Evolutionary conservation across 1,140 invertebrate genomes (phyloP), one percentile per base, ranked within the genome.

Genomic region (Coenobita brevimanus): DNA sequence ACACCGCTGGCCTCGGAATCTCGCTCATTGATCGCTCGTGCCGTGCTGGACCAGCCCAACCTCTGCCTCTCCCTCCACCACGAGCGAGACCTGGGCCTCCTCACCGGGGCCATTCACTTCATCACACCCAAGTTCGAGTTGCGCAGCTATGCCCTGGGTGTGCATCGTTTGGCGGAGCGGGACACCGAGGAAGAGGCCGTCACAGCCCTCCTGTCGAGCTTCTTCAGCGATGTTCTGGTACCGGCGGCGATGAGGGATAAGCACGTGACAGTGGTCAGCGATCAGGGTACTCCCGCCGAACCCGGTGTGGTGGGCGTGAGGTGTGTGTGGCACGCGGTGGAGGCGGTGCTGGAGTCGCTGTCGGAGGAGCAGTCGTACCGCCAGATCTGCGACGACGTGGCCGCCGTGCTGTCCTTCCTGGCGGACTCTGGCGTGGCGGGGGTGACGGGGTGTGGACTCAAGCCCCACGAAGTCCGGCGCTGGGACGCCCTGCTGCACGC

Each of bases 401-500:
- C 86, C 6, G 41, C 86, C 43, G 71, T 86, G 33, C 38, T 90
- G 73, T 46, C 87, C 43, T 90, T 88, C 80, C 50, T 90, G 38
- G 89, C 86, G 0, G 89, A 90, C 38, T 90, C 82, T 8, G 89
- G 87, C 4, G 83, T 89, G 54, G 57, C 86, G 6, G 76, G 82
- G n/a, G 89, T 88, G n/a, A 33, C 80, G 36, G 80, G 86, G 1
- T 88, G 86, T 41, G 86, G 89, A 62, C 82, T 89, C 54, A 38
- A 82, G 62, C 86, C 87, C 38, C 73, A 88, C 30, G 89, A 90
- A 67, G 88, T 89, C 21, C 62, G 67, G 10, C 82, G 87, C 15
- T 90, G 89, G 89, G 89, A 90, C 82, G 82, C 82, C 88, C 76
- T 90, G 3, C 71, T 90, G 6, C 89, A 90, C 79, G 89, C 86